Conservation (phyloP, 37 sponge, comb jelly and placozoan species). For the Eunapius fragilis region DNA sequence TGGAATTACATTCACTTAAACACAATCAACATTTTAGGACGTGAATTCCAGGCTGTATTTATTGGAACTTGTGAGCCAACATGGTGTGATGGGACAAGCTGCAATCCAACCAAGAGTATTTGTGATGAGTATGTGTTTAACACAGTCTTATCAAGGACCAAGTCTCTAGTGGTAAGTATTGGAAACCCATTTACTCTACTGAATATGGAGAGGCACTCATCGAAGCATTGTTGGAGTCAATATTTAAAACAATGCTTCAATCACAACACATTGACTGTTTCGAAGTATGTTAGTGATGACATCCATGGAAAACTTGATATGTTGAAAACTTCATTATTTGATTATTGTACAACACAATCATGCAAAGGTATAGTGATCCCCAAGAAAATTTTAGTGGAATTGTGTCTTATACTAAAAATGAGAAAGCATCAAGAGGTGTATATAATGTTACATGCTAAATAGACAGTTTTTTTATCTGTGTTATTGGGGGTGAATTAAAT, state of each 20-base stretch:
- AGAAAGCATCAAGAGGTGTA: too few species aligned
- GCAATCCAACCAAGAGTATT: conserved; percentile 71
- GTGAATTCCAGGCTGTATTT: conserved; percentile 63
- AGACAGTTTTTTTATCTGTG: too few species aligned
- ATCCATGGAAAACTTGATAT: too few species aligned
- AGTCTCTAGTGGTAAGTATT: conserved; percentile 62
- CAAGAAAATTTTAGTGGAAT: too few species aligned
- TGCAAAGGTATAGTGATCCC: too few species aligned
- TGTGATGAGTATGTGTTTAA: conserved; percentile 76
- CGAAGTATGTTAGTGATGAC: too few species aligned
- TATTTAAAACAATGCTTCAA: conserved; percentile 46
- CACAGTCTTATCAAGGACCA: conserved; percentile 69
- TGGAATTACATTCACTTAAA: too few species aligned
- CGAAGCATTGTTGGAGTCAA: conserved; percentile 51
- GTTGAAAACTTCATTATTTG: too few species aligned
- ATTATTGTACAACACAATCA: too few species aligned
- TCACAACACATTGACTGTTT: conserved; percentile 10
- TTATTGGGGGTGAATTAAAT: too few species aligned
- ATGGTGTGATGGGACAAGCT: conserved; percentile 15
- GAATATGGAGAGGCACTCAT: conserved; percentile 37
- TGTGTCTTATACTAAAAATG: too few species aligned
- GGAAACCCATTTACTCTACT: conserved; percentile 65
- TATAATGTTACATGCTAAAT: too few species aligned
- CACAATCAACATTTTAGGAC: conserved; percentile 28
- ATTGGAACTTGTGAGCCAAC: conserved; percentile 68